Evolutionary conservation across 1,140 invertebrate genomes (phyloP).

Genomic region (Neelides sp.): DNA sequence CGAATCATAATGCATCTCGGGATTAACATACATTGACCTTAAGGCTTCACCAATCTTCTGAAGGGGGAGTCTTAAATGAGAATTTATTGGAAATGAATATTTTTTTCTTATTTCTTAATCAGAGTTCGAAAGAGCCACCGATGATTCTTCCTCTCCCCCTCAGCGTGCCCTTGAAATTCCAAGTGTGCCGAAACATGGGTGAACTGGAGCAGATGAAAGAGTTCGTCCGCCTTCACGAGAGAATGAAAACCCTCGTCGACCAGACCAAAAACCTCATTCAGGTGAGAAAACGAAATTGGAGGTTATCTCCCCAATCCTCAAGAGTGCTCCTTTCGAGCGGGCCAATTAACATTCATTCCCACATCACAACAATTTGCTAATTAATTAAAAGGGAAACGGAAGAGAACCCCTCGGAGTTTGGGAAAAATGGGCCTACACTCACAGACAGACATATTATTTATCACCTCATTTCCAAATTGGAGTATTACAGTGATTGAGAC

Average conservation of each 20-base stretch:
- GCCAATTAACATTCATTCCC: too few relatives aligned
- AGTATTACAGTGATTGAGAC: too few relatives aligned
- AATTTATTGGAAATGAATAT: neutral
- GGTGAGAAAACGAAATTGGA: conserved; percentile 33
- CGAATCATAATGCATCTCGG: neutral
- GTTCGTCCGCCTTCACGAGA: conserved; percentile 63
- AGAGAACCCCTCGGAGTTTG: too few relatives aligned
- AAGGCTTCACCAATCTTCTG: neutral
- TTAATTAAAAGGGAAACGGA: too few relatives aligned
- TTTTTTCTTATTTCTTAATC: neutral
- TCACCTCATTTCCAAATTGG: too few relatives aligned
- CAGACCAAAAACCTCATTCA: conserved; percentile 71
- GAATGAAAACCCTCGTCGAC: conserved; percentile 58
- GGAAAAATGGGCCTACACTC: too few relatives aligned
- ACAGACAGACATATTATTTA: too few relatives aligned
- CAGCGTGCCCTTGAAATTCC: conserved; percentile 60
- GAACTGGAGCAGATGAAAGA: conserved; percentile 63
- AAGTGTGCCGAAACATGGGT: conserved; percentile 65
- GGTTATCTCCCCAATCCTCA: too few relatives aligned
- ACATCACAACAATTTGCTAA: too few relatives aligned
- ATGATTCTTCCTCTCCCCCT: conserved; percentile 67
- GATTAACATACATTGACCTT: neutral
- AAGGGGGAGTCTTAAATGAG: too few relatives aligned
- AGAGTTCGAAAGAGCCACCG: conserved; percentile 45
- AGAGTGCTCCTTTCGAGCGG: too few relatives aligned